Base-by-base conservation (phyloP, 1,140 invertebrate genomes). In the Glossosoma conforme region DNA sequence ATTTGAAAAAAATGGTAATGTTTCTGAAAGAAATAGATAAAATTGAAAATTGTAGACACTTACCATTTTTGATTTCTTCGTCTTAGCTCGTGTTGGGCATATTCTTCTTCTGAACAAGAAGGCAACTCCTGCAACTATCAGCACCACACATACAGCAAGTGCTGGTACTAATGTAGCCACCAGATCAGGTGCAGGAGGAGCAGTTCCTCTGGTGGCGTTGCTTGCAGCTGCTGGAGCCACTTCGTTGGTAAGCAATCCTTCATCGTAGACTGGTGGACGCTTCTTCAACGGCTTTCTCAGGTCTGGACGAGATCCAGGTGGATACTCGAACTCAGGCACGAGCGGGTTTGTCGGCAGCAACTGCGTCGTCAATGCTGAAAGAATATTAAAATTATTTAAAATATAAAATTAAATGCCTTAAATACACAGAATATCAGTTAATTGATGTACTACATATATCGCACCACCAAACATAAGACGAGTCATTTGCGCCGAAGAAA, bases 21-120 rank as follows among this genome's bases (percentile, higher is more conserved):
- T n/a, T n/a, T n/a, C n/a, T n/a, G n/a, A n/a, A n/a, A n/a, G n/a
- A n/a, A n/a, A n/a, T n/a, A n/a, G n/a, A n/a, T n/a, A n/a, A n/a
- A n/a, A n/a, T n/a, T n/a, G n/a, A n/a, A n/a, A n/a, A n/a, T n/a
- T n/a, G n/a, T n/a, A n/a, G n/a, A 44, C 22, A 65, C 69, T 69
- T 59, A 82, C 79, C 67, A 80, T 77, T 60, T 81, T 79, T 42
- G 79, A 77, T 61, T 82, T 79, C 18, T 69, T 66, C 25, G 63
- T 64, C 62, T 77, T 81, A 54, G 66, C 68, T 60, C 68, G 76
- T 44, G 61, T 66, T 30, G 61, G 68, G 66, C 74, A 84, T 22
- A 75, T 69, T 63, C 72, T 81, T 44, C 76, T 77, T 4, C 77
- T 74, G 48, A 80, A 76, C 1, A 80, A 68, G 50, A 78, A 70